Base-by-base conservation (phyloP, 37 sponge, comb jelly and placozoan species). In the Diacarnus erythraeanus region DNA sequence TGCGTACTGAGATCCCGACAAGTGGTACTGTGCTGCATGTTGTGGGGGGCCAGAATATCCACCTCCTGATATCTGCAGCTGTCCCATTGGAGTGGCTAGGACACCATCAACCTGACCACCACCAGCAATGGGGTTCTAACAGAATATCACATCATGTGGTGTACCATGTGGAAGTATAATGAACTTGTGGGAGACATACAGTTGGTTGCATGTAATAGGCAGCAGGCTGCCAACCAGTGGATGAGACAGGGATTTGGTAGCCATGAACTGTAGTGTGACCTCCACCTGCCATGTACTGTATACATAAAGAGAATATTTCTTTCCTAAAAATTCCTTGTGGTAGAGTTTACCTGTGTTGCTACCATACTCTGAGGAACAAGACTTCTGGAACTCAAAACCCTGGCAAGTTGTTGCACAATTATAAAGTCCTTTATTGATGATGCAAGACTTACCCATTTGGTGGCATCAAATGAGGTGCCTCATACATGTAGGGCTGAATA, bases 371-470 rank as follows among this genome's bases (percentile, higher is more conserved):
- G 65, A 10, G 34, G 83, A 20, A 82, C 83, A 18, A 82, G 21
- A 21, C 80, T 75, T 42, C 83, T 63, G 0, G 83, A 75, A 22
- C 38, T 51, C 37, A 83, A 37, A 56, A 83, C 41, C 0, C 80
- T 80, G 59, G 30, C n/a, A n/a, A n/a, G n/a, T n/a, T n/a, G n/a
- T n/a, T n/a, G n/a, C n/a, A n/a, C n/a, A n/a, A n/a, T n/a, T n/a
- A n/a, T n/a, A n/a, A n/a, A n/a, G n/a, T n/a, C n/a, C n/a, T n/a
- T n/a, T n/a, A n/a, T n/a, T n/a, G n/a, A n/a, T n/a, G n/a, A 61
- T 61, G 9, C 5, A 25, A 23, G 21, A 79, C 80, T 79, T 58
- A 80, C 80, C 83, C 83, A 66, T 75, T 69, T 69, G 68, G 80
- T 33, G 80, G 26, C 4, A 80, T 6, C 57, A 80, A 8, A 4